Evolutionary conservation across 1,140 invertebrate genomes (phyloP).

Genomic region (Homalodisca vitripennis): DNA sequence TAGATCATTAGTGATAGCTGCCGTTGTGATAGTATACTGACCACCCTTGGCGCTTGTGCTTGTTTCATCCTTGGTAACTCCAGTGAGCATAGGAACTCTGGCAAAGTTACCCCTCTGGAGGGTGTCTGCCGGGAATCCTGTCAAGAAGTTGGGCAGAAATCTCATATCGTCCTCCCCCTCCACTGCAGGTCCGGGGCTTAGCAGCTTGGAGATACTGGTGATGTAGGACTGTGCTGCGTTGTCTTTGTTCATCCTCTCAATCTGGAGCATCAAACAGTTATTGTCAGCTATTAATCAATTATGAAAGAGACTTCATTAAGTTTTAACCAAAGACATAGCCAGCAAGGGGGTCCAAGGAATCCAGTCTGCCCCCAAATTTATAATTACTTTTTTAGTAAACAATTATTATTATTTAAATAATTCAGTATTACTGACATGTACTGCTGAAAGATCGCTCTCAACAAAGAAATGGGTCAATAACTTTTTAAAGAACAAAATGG

Average conservation of each 20-base stretch:
- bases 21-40: background rate
- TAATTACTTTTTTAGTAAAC: no score
- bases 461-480: no score
- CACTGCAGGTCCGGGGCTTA: slow-evolving; percentile 56
- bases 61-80: slow-evolving; percentile 69
- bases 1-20: background rate
- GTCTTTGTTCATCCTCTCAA: slow-evolving; percentile 44
- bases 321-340: no score
- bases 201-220: slow-evolving; percentile 46
- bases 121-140: slow-evolving; percentile 45
- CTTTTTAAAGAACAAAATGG: no score
- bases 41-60: slow-evolving; percentile 57
- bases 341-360: no score
- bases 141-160: slow-evolving; percentile 43
- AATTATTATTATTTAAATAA: no score
- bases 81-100: slow-evolving; percentile 64
- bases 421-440: no score
- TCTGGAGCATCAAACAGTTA: slow-evolving; percentile 32
- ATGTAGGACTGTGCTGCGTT: slow-evolving; percentile 49
- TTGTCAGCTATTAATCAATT: background rate
- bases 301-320: no score
- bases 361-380: no score
- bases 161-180: slow-evolving; percentile 62
- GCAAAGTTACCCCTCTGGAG: slow-evolving; percentile 55
- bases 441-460: no score